Percentiles rank a stretch among this genome's conserved stretches.
Conservation (phyloP, 2,888 invertebrate genomes). For the Philonicus albiceps region DNA sequence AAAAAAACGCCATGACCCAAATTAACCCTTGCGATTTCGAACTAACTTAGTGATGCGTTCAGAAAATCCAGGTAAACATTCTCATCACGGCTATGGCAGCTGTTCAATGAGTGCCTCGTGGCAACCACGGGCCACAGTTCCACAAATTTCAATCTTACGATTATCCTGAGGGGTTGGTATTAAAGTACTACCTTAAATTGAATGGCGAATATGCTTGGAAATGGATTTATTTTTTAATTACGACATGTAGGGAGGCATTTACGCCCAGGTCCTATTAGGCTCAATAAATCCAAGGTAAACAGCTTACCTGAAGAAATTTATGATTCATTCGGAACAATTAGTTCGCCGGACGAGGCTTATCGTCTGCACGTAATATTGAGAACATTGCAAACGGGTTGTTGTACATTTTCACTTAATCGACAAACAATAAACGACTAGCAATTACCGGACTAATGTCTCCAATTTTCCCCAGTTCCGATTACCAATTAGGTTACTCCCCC, state of each 20-base stretch:
- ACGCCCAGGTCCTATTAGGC: not conserved
- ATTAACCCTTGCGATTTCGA: slow-evolving; percentile 17
- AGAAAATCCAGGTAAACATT: not conserved
- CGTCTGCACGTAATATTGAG: not conserved
- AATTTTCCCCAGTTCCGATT: slow-evolving; percentile 33
- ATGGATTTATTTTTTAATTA: slow-evolving; percentile 5
- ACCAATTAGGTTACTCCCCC: slow-evolving; percentile 9
- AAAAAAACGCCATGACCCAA: not conserved
- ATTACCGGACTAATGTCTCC: slow-evolving; percentile 35
- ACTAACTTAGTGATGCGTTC: slow-evolving; percentile 8
- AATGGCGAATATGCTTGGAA: not conserved
- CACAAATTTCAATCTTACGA: slow-evolving; percentile 17
- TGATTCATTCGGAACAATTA: slow-evolving; percentile 19
- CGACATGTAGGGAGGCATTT: not conserved
- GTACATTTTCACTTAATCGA: slow-evolving; percentile 37
- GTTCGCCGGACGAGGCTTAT: not conserved
- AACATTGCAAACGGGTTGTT: slow-evolving; percentile 23
- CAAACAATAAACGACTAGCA: slow-evolving; percentile 37
- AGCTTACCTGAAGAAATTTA: slow-evolving; percentile 5
- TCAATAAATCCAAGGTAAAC: slow-evolving; percentile 9
- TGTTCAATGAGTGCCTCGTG: not conserved
- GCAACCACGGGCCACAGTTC: not conserved
- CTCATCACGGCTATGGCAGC: not conserved
- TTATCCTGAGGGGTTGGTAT: not conserved
- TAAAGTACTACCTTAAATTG: not conserved